Base-by-base conservation (phyloP, 2,113 vertebrate genomes). In the Felis chaus region DNA sequence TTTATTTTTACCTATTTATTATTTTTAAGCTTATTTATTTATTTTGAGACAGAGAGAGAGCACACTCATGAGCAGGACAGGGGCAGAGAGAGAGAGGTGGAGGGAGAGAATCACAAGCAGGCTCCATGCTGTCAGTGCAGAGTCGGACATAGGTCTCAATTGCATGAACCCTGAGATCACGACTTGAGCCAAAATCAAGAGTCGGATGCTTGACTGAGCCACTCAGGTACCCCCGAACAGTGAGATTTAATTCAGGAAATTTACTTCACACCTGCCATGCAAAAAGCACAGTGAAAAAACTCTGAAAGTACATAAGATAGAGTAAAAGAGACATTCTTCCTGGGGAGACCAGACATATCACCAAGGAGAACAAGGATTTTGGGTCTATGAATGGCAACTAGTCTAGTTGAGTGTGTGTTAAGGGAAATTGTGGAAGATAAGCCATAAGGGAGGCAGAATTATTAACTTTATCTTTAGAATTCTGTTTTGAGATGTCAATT, bases 401-500 rank as follows among this genome's bases (percentile, higher is more conserved):
- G 39, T 45, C 3, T 23, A 74, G 8, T 33, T 71, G 33, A 68
- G 16, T 80, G 27, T 31, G 48, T 50, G 4, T 68, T 94, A 87
- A 76, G 69, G 45, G 39, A 25, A 41, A 86, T 29, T 85, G 11
- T 31, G 45, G 23, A 3, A n/a, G 14, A 53, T 65, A 91, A 73
- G 36, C 45, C 39, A 50, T 29, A 94, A 63, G 12, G 33, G 15
- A 50, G 16, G 63, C 15, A 86, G 63, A 76, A 96, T 93, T 29
- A 83, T 21, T 55, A 93, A 73, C 21, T 90, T 79, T 5, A 73
- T 66, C 33, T 73, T 97, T 45, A 36, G 21, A 92, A 93, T 90
- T 96, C 45, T 69, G 25, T 91, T 94, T 68, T 74, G 41, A 92
- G 27, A 82, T 92, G 63, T 71, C 80, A 78, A 25, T 76, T 86